A percentile compares a stretch with the other conserved stretches of the same genome.
Conservation (phyloP, 1,140 invertebrate genomes). For the Marisa cornuarietis region DNA sequence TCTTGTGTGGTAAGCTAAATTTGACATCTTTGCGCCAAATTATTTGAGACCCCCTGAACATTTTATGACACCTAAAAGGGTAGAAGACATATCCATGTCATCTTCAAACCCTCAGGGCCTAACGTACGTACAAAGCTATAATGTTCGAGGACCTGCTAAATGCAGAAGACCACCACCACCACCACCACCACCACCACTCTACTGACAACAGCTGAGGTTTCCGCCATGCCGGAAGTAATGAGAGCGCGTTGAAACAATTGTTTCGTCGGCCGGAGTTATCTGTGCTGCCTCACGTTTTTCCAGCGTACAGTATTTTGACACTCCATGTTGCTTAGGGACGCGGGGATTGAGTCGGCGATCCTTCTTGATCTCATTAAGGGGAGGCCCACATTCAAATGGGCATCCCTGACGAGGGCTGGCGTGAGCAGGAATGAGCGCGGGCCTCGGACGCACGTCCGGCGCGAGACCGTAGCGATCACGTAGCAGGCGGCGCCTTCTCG, state of each 20-base stretch:
- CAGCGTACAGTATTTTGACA: not conserved
- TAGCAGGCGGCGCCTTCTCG: no score
- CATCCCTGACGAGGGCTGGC: not conserved
- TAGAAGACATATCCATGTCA: no score
- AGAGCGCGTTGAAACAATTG: not conserved
- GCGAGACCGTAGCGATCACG: no score
- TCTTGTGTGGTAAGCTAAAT: no score
- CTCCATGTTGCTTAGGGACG: not conserved
- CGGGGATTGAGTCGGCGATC: not conserved
- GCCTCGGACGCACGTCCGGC: not conserved
- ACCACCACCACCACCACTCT: not conserved
- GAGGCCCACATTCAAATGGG: conserved; percentile 4
- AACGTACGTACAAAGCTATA: not conserved
- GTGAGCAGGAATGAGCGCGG: conserved; percentile 1
- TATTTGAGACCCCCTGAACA: no score
- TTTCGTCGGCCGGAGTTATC: no score
- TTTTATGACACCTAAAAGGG: no score
- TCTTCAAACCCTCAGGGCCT: no score
- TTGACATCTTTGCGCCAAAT: no score
- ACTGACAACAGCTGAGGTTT: not conserved
- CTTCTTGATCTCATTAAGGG: conserved; percentile 2
- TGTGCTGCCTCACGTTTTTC: conserved; percentile 4
- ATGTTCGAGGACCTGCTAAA: not conserved
- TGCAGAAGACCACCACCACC: not conserved
- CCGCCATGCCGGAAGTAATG: not conserved